A percentile compares a stretch with the other conserved stretches of the same genome.
Evolutionary conservation across 2,888 invertebrate genomes (phyloP).

Genomic region (Eurois occulta): DNA sequence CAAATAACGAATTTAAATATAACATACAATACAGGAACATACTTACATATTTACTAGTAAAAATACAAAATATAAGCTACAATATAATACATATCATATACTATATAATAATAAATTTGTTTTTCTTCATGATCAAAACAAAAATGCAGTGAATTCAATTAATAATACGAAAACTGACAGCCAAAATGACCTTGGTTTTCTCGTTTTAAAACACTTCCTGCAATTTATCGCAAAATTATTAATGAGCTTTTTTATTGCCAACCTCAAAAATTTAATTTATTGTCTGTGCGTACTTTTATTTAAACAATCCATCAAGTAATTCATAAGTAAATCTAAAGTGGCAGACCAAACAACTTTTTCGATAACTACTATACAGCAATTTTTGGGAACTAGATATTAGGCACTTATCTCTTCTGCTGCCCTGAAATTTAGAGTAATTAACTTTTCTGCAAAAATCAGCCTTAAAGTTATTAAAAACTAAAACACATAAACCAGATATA

Average conservation of each 20-base stretch:
- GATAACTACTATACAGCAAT: neutral
- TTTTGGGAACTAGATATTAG: neutral
- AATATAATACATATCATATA: no score
- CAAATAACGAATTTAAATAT: no score
- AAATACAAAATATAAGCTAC: no score
- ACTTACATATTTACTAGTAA: no score
- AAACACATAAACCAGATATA: constrained; percentile 46
- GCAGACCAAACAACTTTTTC: neutral
- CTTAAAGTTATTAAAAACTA: constrained; percentile 7
- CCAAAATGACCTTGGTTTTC: constrained; percentile 30
- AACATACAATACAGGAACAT: no score
- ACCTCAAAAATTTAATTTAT: constrained; percentile 42
- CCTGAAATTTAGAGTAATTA: no score
- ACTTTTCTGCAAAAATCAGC: constrained; percentile 1
- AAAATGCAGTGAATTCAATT: neutral
- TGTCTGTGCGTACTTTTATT: neutral
- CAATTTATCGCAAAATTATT: constrained; percentile 24
- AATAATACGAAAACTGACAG: neutral
- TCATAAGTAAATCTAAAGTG: neutral
- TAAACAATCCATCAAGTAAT: neutral
- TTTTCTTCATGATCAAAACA: neutral
- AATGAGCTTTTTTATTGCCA: constrained; percentile 43
- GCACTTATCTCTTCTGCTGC: neutral
- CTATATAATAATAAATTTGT: no score
- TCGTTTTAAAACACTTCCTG: constrained; percentile 39